Base-by-base conservation (phyloP, 1,140 invertebrate genomes). In the Drosophila nigrodunni region DNA sequence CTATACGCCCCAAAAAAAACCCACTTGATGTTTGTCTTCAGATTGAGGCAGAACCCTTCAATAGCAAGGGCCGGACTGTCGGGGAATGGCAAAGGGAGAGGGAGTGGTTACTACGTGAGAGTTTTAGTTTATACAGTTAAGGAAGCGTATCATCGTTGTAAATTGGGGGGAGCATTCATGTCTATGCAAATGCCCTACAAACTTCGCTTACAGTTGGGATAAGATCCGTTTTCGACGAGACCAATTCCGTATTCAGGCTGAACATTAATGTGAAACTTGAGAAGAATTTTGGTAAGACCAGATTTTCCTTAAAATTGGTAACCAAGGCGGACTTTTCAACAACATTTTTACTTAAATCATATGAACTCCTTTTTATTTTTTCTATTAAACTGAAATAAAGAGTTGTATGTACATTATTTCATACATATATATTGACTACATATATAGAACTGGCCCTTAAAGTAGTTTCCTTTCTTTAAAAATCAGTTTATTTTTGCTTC, bases 21-120 rank as follows among this genome's bases (percentile, higher is more conserved):
- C 76, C 50, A 82, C 69, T 88, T 80, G 80, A 82, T 82, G 72
- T 74, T 82, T 82, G 83, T 88, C 79, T 82, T 82, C 44, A 55
- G 78, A 59, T 65, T 65, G 62, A 44, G 35, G 34, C 21, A 39
- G 41, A 43, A 46, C 34, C 46, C 30, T 37, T 21, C 39, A 41
- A 9, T 41, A 10, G 39, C 3, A n/a, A 4, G 2, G 39, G 39
- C 0, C 4, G n/a, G 5, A 43, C n/a, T 5, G 41, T 4, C 13
- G 11, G 37, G 1, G 35, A 37, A 6, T 8, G 41, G 25, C 15
- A 15, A 15, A 34, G 10, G 1, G 9, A 13, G 21, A 11, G 15
- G 9, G 15, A 9, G 57, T 4, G 44, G 15, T 21, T 39, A 35
- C 30, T 41, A 54, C 57, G 49, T 68, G 41, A 44, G 46, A 59